Conservation (phyloP, 2,113 vertebrate species). For the Cochlearius cochlearius region DNA sequence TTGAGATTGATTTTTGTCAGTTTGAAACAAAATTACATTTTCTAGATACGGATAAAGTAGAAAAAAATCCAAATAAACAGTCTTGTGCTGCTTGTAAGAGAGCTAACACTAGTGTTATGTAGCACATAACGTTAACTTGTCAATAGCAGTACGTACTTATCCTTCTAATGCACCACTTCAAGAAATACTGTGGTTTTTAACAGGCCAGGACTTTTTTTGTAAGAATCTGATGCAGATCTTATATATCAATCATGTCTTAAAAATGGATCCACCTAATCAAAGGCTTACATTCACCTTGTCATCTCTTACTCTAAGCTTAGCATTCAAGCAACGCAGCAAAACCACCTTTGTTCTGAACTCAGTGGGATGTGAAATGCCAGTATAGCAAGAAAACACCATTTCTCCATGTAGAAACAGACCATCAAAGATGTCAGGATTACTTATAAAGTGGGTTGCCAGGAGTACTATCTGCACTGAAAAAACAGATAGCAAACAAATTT, state of each 20-base stretch:
- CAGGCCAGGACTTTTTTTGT: not conserved
- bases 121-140: not conserved
- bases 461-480: not conserved
- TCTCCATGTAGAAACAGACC: not conserved
- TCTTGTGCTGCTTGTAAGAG: not conserved
- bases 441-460: constrained; percentile 18
- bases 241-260: constrained; percentile 16
- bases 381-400: constrained; percentile 10
- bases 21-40: not conserved
- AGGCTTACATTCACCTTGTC: constrained; percentile 12
- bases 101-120: not conserved
- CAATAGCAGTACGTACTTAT: not conserved
- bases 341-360: constrained; percentile 46
- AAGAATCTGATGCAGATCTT: not conserved
- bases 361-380: constrained; percentile 60
- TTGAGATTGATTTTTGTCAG: not conserved
- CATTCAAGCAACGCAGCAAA: not conserved
- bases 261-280: constrained; percentile 13
- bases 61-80: not conserved
- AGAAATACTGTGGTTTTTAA: not conserved
- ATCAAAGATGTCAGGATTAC: constrained; percentile 45
- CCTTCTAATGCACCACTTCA: not conserved
- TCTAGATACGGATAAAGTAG: not conserved
- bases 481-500: not conserved
- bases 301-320: constrained; percentile 24